Base-by-base conservation (phyloP, 2,113 vertebrate species). In the Gallinago media region DNA sequence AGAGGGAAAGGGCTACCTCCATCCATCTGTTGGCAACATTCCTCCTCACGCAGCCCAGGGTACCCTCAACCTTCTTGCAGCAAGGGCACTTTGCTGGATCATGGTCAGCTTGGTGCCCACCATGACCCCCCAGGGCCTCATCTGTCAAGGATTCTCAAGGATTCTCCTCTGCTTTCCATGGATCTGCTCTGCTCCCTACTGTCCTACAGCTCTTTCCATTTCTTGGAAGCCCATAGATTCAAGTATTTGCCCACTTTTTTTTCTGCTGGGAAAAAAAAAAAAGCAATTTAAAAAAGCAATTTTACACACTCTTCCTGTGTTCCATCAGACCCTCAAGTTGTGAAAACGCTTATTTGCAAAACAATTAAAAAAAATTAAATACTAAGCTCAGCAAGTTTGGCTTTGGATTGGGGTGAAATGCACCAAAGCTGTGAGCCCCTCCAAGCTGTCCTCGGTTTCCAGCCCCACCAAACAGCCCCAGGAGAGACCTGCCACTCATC, bases 241-340 rank as follows among this genome's bases (percentile, higher is more conserved):
- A 50, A 65, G 11, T n/a, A 23, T 67, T 74, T 31, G 36, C 15
- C 32, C 15, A 15, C 3, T 25, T 59, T 59, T 59, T 46, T 47
- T 65, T 42, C n/a, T 36, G 34, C 47, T 54, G 10, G 19, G 4
- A 11, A 2, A 16, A 16, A 46, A 49, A 44, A 36, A 58, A 59
- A 58, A 46, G 22, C 38, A 19, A 40, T 40, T 40, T 25, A 34
- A 59, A 74, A 52, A 9, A 4, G 27, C 16, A 29, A 54, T 14
- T 22, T 21, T 1, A 0, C 12, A 11, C 11, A 40, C 38, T 18
- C 22, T 8, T 44, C 26, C 22, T 44, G 3, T 10, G 12, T 14
- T 76, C 36, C 20, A 47, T 49, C 52, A 63, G 36, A n/a, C 29
- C 12, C 42, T 62, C 7, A 4, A 0, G 0, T 18, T 3, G 2